Evolutionary conservation across 2,797 vertebrate species (phyloP), one percentile per base, ranked within the genome.

Genomic region (Carduelis carduelis): DNA sequence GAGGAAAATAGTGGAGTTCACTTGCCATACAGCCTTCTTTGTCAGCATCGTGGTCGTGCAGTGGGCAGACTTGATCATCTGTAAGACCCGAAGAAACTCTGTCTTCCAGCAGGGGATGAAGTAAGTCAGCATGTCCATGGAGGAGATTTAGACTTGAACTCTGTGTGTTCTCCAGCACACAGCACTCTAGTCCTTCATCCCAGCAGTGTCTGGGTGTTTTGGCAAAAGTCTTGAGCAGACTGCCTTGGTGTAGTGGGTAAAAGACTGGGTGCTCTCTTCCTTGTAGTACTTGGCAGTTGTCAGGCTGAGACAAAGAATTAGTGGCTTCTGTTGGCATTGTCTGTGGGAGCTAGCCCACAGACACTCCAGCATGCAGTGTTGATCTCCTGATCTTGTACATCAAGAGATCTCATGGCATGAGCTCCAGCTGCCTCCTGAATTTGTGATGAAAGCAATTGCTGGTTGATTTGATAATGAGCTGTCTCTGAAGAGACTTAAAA

Each of bases 101-200:
- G 98, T 99, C 96, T 97, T 99, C 97, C 99, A 99, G 92, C 99
- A 99, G 90, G 99, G 99, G 52, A 99, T 99, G 99, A 99, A 99
- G 99, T 99, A 97, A 91, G 99, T 98, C 22, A 4, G 19, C 11
- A 15, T 83, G 11, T 41, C 26, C 11, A 0, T 17, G 27, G 6
- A 43, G 37, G 41, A 46, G 39, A 44, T 21, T 79, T 77, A 35
- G 52, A 34, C 27, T 8, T 64, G 34, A n/a, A 24, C 10, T 50
- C 37, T 0, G 0, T 0, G 0, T 69, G 8, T 74, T 69, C 14
- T 64, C 15, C 24, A 74, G 50, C 6, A 18, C 32, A 14, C 3
- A 3, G 8, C 20, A 17, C 56, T 81, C 44, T 74, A 39, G 22
- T 52, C 52, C 35, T 70, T 88, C 1, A 1, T 60, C 44, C 9